Evolutionary conservation across 2,888 invertebrate genomes (phyloP).

Genomic region (Taenaris catops): DNA sequence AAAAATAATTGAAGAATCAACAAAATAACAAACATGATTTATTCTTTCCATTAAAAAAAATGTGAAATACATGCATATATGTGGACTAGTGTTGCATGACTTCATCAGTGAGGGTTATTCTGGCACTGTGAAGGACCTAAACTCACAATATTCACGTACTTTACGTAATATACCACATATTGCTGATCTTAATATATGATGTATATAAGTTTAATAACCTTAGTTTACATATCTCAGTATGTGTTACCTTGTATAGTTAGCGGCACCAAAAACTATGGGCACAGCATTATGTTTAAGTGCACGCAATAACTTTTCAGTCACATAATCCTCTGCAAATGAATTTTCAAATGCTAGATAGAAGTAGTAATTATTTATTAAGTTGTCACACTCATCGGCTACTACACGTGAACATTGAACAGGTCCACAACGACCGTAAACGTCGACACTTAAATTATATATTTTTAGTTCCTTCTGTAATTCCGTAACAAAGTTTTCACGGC

Average conservation of each 20-base stretch:
- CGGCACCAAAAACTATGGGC: slow-evolving; percentile 53
- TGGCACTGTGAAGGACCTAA: too few relatives aligned
- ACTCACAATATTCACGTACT: too few relatives aligned
- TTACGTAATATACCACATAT: too few relatives aligned
- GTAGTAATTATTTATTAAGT: slow-evolving; percentile 38
- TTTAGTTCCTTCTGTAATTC: slow-evolving; percentile 33
- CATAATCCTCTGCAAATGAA: slow-evolving; percentile 48
- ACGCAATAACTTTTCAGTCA: slow-evolving; percentile 49
- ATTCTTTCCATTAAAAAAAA: too few relatives aligned
- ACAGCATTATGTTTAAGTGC: slow-evolving; percentile 42
- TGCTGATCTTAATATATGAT: too few relatives aligned
- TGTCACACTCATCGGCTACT: slow-evolving; percentile 33
- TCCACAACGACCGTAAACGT: slow-evolving; percentile 41
- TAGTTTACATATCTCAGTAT: too few relatives aligned
- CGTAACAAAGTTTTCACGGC: slow-evolving; percentile 30
- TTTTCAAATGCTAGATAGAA: slow-evolving; percentile 60
- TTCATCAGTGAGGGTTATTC: too few relatives aligned
- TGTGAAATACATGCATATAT: too few relatives aligned
- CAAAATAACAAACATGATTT: too few relatives aligned
- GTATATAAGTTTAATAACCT: too few relatives aligned
- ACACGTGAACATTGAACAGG: slow-evolving; percentile 28
- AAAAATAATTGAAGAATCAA: too few relatives aligned
- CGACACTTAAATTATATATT: slow-evolving; percentile 37
- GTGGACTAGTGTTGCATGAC: too few relatives aligned
- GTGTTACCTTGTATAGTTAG: slow-evolving; percentile 51